phyloP scores from a whole-genome alignment of 2,888 invertebrate species.

The Calameuta pallipes region DNA sequence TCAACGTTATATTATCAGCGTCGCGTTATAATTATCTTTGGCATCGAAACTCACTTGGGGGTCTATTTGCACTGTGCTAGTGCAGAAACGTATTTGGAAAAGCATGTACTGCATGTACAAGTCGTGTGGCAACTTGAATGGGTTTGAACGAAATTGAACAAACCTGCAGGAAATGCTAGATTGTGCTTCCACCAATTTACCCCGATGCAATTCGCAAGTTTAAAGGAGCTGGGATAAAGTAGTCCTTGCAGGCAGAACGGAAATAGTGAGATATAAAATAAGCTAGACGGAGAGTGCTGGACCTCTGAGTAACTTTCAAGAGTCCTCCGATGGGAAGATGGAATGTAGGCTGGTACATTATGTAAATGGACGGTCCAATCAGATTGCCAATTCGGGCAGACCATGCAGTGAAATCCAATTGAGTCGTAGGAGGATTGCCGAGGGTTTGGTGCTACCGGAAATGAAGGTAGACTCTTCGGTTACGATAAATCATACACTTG shows the following conservation, averaged over 20 bases:
- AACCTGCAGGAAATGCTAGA: not conserved
- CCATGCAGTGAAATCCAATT: constrained; percentile 27
- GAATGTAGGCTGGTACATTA: constrained; percentile 22
- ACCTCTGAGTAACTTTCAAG: not conserved
- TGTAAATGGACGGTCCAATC: constrained; percentile 30
- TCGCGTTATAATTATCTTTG: not conserved
- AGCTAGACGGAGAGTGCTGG: not conserved
- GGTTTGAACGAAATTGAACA: not conserved
- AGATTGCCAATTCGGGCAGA: constrained; percentile 16
- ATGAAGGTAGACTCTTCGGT: constrained; percentile 39
- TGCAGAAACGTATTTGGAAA: not conserved
- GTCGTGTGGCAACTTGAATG: not conserved
- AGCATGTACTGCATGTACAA: not conserved
- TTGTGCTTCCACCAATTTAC: not conserved
- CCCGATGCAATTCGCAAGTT: not conserved
- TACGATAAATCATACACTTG: constrained; percentile 43
- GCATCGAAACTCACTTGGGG: not conserved
- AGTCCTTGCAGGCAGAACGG: not conserved
- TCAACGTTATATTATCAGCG: not conserved
- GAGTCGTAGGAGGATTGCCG: constrained; percentile 26
- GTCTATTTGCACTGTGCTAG: not conserved
- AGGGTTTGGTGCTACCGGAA: constrained; percentile 34
- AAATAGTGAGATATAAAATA: not conserved
- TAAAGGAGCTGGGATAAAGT: not conserved
- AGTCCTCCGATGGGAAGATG: not conserved